Evolutionary conservation across 2,113 vertebrate genomes (phyloP).

Genomic region (Hyla sarda): DNA sequence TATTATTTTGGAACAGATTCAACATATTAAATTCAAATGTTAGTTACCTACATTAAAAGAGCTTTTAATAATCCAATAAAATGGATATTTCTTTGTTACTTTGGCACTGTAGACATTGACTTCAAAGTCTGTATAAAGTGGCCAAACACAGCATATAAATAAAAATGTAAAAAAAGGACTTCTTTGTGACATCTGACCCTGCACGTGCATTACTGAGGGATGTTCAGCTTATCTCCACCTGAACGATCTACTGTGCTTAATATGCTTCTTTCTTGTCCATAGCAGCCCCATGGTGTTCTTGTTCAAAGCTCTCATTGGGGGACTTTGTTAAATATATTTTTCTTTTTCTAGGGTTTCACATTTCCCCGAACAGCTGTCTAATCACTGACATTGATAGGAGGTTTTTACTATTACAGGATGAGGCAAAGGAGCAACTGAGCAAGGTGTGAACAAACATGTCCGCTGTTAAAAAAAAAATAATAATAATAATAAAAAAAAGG

Average conservation of each 20-base stretch:
- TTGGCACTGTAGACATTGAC: neutral
- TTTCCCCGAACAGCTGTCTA: slow-evolving; percentile 1
- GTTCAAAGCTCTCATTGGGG: neutral
- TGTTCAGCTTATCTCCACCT: slow-evolving; percentile 10
- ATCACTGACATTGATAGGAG: neutral
- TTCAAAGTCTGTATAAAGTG: slow-evolving; percentile 24
- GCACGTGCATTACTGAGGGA: neutral
- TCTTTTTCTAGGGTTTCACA: neutral
- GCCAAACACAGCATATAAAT: neutral
- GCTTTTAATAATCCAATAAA: neutral
- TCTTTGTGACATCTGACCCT: neutral
- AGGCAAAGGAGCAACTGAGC: neutral
- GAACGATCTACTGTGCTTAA: neutral
- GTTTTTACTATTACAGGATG: neutral
- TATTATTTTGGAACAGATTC: neutral
- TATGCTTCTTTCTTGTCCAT: neutral
- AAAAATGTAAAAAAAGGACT: neutral
- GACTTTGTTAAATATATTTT: slow-evolving; percentile 1
- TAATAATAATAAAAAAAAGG: no score
- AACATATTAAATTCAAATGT: neutral
- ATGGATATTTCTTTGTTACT: neutral
- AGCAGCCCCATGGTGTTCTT: neutral
- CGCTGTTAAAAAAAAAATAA: no score
- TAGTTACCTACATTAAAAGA: neutral
- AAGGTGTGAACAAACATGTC: no score